Percentiles rank a stretch among this genome's conserved stretches.
Evolutionary conservation across 2,797 vertebrate genomes (phyloP).

Genomic region (Prunella strophiata): DNA sequence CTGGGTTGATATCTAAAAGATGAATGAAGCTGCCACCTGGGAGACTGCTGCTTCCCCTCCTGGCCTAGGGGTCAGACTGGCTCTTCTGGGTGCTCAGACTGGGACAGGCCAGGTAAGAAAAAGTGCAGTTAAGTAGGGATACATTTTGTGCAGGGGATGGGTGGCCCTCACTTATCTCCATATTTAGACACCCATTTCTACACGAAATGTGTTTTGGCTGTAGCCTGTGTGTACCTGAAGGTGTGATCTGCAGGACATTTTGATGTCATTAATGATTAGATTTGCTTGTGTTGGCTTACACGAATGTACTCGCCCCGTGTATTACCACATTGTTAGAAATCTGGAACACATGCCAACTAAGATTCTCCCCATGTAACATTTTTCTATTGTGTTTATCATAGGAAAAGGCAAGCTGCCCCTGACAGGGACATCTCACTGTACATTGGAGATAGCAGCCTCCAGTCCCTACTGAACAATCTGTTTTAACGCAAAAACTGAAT

Average conservation of each 20-base stretch:
- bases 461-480: not conserved
- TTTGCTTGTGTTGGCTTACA: not conserved
- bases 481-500: not conserved
- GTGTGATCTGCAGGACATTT: not conserved
- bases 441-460: not conserved
- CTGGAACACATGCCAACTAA: not conserved
- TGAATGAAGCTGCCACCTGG: not conserved
- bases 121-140: not conserved
- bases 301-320: fast-evolving
- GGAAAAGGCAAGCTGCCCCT: not conserved
- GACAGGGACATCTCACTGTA: not conserved
- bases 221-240: not conserved
- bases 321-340: not conserved
- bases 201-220: not conserved
- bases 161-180: fast-evolving
- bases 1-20: not conserved
- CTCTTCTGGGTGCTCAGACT: not conserved
- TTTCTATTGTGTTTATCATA: not conserved
- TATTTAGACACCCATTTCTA: not conserved
- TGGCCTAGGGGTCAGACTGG: not conserved
- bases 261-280: not conserved
- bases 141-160: fast-evolving
- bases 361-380: not conserved
- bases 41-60: not conserved
- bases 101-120: not conserved